Percentiles rank a stretch among this genome's conserved stretches.
Evolutionary conservation across 2,113 vertebrate genomes (phyloP).

Genomic region (Melanotaenia duboulayi): DNA sequence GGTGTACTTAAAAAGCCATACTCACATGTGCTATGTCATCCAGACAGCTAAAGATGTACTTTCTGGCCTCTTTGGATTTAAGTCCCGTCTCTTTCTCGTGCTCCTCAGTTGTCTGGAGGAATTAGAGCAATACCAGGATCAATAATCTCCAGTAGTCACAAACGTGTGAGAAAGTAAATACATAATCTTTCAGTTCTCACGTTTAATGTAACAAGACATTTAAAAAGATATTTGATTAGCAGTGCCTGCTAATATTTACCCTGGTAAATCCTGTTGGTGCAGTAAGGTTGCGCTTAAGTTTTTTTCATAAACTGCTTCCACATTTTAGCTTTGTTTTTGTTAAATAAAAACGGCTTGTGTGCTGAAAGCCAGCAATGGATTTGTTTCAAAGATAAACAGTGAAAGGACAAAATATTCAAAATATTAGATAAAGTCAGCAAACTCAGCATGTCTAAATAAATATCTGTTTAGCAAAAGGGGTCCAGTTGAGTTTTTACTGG

Average conservation of each 20-base stretch:
- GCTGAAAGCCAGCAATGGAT: neutral
- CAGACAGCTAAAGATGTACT: slow-evolving; percentile 98
- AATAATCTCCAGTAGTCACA: neutral
- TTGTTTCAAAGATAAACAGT: slow-evolving; percentile 24
- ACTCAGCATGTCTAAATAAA: neutral
- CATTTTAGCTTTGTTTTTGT: neutral
- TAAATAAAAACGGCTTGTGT: no score
- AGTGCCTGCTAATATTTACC: neutral
- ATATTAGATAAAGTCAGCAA: slow-evolving; percentile 3
- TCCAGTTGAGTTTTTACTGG: neutral
- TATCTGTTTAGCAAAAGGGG: neutral
- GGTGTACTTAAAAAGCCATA: slow-evolving; percentile 50
- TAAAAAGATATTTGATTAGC: neutral
- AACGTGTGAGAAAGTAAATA: neutral
- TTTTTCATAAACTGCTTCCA: neutral
- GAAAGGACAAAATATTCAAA: neutral
- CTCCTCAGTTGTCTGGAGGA: slow-evolving; percentile 91
- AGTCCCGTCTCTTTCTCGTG: slow-evolving; percentile 97
- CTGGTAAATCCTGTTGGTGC: neutral
- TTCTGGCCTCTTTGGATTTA: slow-evolving; percentile 99
- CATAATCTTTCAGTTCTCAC: neutral
- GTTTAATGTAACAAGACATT: neutral
- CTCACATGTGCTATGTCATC: slow-evolving; percentile 97
- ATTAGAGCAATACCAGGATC: neutral
- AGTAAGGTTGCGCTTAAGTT: neutral